Percentiles rank a stretch among this genome's conserved stretches.
These are phyloP conservation scores for Achatina immaculata DNA, from an alignment of 1,140 invertebrate species.

Conservation along the genomic window DNA sequence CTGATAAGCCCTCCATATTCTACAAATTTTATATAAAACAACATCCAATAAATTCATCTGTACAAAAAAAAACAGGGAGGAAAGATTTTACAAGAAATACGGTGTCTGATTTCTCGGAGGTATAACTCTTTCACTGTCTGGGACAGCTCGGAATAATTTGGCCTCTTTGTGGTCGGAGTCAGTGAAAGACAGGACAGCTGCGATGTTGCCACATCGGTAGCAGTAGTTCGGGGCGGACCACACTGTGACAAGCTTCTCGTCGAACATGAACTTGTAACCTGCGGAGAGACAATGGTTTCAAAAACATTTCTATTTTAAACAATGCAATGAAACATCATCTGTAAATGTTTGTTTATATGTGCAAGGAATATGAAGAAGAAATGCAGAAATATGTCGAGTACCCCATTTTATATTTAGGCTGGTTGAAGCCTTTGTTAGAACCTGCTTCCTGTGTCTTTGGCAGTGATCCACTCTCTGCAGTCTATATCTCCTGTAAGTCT, in stretches of 20 bases:
- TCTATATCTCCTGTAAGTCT: too few species aligned
- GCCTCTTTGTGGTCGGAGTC: constrained; percentile 83
- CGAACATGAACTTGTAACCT: constrained; percentile 99
- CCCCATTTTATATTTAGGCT: too few species aligned
- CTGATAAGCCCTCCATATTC: too few species aligned
- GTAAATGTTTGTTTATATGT: too few species aligned
- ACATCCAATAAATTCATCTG: neutral
- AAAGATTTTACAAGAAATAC: constrained; percentile 87
- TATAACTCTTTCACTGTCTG: constrained; percentile 91
- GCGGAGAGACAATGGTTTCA: constrained; percentile 17
- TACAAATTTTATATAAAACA: neutral
- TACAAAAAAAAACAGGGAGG: constrained; percentile 2
- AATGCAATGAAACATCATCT: too few species aligned
- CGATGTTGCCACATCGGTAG: constrained; percentile 99
- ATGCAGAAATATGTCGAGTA: too few species aligned
- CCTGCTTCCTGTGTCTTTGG: too few species aligned
- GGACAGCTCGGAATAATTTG: constrained; percentile 94
- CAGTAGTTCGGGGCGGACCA: constrained; percentile 99
- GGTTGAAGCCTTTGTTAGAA: too few species aligned
- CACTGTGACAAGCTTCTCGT: constrained; percentile 97
- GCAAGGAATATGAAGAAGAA: too few species aligned
- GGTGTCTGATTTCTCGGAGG: constrained; percentile 92
- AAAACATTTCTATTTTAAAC: neutral
- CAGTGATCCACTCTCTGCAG: too few species aligned
- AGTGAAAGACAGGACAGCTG: constrained; percentile 96